A percentile compares a stretch with the other conserved stretches of the same genome.
Evolutionary conservation across 2,888 invertebrate species (phyloP).

Genomic region (Coronaproctus castanopsis): DNA sequence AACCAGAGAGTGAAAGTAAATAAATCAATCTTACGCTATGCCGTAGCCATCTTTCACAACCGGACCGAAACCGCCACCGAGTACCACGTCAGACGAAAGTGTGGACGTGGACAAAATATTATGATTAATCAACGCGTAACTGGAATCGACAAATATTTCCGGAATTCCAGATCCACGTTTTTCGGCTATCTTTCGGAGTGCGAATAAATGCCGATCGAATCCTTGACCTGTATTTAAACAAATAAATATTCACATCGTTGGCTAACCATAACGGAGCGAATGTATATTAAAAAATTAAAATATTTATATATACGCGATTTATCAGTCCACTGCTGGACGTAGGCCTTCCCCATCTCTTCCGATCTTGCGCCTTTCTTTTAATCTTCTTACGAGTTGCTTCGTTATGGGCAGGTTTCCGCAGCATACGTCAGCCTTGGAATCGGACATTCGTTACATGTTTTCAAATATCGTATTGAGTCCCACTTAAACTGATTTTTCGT

Average conservation of each 20-base stretch:
- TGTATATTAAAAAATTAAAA: background rate
- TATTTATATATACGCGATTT: background rate
- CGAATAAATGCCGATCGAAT: constrained; percentile 90
- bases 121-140: constrained; percentile 60
- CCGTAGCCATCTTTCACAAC: constrained; percentile 80
- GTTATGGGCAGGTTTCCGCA: too few species aligned
- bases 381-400: too few species aligned
- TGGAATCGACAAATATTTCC: constrained; percentile 48
- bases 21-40: constrained; percentile 73
- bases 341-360: too few species aligned
- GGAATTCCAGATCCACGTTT: constrained; percentile 35
- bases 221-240: constrained; percentile 47
- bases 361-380: too few species aligned
- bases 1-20: too few species aligned
- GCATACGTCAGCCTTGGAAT: too few species aligned
- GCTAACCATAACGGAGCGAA: background rate
- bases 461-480: too few species aligned
- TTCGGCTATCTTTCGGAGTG: constrained; percentile 51
- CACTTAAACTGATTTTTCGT: too few species aligned
- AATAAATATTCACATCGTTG: background rate
- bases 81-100: constrained; percentile 61
- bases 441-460: too few species aligned
- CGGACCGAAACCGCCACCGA: constrained; percentile 86
- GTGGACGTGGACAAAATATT: constrained; percentile 90
- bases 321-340: too few species aligned